phyloP scores from a whole-genome alignment of 1,140 invertebrate genomes.

The Ephestia elutella region DNA sequence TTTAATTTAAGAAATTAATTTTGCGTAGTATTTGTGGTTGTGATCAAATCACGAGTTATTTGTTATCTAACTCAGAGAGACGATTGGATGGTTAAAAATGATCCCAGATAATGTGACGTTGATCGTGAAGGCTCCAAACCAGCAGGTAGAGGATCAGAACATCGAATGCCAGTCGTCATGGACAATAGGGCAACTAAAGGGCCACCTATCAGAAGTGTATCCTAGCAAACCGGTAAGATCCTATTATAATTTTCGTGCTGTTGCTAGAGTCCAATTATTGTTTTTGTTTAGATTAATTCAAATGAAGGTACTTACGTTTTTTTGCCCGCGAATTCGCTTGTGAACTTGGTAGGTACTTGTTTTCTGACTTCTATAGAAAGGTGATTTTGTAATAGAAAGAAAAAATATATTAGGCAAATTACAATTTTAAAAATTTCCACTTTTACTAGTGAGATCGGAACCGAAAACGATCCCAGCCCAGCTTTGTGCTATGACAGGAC shows the following conservation, averaged over 20 bases:
- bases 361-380: no score
- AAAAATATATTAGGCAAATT: no score
- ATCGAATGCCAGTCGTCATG: slow-evolving; percentile 87
- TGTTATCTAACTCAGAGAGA: slow-evolving; percentile 48
- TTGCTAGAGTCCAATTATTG: no score
- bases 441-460: no score
- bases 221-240: slow-evolving; percentile 90
- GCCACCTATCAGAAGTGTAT: slow-evolving; percentile 87
- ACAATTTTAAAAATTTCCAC: no score
- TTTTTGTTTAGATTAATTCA: no score
- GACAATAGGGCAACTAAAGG: slow-evolving; percentile 90
- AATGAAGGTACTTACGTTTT: no score
- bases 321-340: no score
- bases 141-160: slow-evolving; percentile 90
- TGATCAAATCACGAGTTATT: slow-evolving; percentile 16
- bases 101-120: slow-evolving; percentile 78
- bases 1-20: slow-evolving; percentile 2
- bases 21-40: slow-evolving; percentile 13
- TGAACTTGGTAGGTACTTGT: no score
- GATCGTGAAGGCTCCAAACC: slow-evolving; percentile 91
- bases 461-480: no score
- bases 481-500: no score
- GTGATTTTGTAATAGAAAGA: no score
- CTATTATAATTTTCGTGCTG: not conserved
- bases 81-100: slow-evolving; percentile 56